Evolutionary conservation across 1,140 invertebrate genomes (phyloP).

Genomic region (Bathynomus jamesi): DNA sequence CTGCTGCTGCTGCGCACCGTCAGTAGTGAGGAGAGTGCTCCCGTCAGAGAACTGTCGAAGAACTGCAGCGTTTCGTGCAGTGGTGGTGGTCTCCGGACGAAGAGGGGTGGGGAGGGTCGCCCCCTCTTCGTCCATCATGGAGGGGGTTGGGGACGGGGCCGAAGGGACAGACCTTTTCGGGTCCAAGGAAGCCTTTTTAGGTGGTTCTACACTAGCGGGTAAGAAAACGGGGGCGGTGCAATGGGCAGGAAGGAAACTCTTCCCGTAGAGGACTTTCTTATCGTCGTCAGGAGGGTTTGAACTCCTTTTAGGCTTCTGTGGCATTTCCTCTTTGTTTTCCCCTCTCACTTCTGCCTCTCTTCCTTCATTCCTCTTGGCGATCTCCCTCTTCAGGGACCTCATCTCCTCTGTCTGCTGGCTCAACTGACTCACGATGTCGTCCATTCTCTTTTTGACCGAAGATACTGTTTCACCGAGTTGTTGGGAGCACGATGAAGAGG

Average conservation of each 20-base stretch:
- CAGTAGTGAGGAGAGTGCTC: no score
- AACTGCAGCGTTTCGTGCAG: neutral
- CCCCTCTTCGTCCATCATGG: neutral
- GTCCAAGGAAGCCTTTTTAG: neutral
- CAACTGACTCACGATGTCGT: neutral
- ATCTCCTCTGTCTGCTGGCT: neutral
- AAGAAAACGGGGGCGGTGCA: neutral
- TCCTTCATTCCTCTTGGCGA: neutral
- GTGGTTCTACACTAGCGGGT: neutral
- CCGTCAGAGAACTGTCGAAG: no score
- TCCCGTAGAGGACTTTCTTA: neutral
- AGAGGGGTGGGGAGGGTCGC: neutral
- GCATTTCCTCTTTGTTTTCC: neutral
- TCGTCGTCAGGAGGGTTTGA: neutral
- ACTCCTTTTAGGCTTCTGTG: neutral
- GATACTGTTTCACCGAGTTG: neutral
- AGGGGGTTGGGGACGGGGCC: neutral
- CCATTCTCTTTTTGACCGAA: neutral
- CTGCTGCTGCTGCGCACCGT: no score
- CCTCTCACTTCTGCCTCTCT: neutral
- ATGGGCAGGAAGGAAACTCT: neutral
- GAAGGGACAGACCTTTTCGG: neutral
- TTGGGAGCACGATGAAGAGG: neutral
- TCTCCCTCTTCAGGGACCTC: neutral
- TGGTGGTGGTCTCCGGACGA: neutral